Conservation (phyloP, 2,797 vertebrate genomes). For the Galago senegalensis region DNA sequence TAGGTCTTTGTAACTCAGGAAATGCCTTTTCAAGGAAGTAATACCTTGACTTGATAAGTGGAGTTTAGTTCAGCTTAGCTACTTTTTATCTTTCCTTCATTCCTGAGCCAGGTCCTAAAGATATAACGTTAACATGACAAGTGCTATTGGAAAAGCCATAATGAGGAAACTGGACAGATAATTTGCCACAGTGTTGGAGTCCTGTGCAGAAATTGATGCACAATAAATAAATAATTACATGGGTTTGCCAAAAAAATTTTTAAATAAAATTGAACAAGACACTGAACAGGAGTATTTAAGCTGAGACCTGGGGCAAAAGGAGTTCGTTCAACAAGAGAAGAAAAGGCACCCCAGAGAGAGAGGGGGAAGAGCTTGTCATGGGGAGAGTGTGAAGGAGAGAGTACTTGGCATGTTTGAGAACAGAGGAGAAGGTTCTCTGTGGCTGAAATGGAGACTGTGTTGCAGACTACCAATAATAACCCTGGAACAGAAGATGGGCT, state of each 20-base stretch:
- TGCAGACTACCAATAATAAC: background rate
- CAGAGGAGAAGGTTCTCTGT: background rate
- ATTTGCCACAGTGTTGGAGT: background rate
- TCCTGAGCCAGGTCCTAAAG: background rate
- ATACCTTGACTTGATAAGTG: background rate
- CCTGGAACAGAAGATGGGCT: background rate
- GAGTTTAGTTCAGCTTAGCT: background rate
- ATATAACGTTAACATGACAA: background rate
- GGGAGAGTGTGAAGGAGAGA: accelerated
- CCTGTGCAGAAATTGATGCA: background rate
- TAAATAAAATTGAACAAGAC: background rate
- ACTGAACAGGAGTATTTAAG: background rate
- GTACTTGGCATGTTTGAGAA: background rate
- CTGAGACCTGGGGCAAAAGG: background rate
- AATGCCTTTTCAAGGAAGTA: background rate
- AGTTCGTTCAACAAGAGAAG: background rate
- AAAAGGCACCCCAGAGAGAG: too few species aligned
- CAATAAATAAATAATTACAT: background rate
- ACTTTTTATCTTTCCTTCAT: background rate
- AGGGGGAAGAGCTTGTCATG: accelerated
- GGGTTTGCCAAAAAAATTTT: background rate
- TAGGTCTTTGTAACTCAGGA: background rate
- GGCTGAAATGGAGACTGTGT: background rate
- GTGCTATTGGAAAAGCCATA: background rate
- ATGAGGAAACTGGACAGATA: conserved; percentile 33